Evolutionary conservation across 2,113 vertebrate genomes (phyloP).

Genomic region (Delphinapterus leucas): DNA sequence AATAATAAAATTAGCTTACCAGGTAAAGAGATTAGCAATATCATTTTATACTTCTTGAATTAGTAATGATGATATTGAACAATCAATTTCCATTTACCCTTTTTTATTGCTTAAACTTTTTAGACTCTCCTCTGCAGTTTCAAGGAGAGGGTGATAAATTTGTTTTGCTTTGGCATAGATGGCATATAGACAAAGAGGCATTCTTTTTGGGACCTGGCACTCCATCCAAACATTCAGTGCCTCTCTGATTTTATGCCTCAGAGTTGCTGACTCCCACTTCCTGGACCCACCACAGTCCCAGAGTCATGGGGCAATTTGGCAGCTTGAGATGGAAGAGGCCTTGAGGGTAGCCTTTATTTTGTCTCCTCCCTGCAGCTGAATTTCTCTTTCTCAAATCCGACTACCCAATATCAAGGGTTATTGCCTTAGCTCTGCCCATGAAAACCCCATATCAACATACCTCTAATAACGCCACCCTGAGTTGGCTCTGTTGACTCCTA

Average conservation of each 20-base stretch:
- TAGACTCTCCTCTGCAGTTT: conserved; percentile 48
- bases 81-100: conserved; percentile 43
- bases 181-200: conserved; percentile 52
- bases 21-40: conserved; percentile 46
- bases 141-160: conserved; percentile 57
- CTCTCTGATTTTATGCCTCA: conserved; percentile 48
- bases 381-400: not conserved
- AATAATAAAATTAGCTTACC: conserved; percentile 48
- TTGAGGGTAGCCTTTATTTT: not conserved
- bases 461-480: not conserved
- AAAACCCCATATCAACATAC: not conserved
- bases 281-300: not conserved
- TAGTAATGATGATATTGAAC: conserved; percentile 41
- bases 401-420: not conserved
- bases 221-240: conserved; percentile 33
- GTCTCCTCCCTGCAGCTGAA: not conserved
- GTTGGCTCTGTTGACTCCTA: not conserved
- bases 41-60: conserved; percentile 52
- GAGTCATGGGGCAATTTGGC: conserved; percentile 42
- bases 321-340: conserved; percentile 9
- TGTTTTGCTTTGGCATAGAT: conserved; percentile 58
- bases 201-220: conserved; percentile 51
- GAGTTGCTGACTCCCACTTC: conserved; percentile 64
- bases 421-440: not conserved
- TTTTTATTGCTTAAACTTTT: conserved; percentile 47